Evolutionary conservation across 2,113 vertebrate species (phyloP), one percentile per base, ranked within the genome.

Genomic region (Menidia beryllina): DNA sequence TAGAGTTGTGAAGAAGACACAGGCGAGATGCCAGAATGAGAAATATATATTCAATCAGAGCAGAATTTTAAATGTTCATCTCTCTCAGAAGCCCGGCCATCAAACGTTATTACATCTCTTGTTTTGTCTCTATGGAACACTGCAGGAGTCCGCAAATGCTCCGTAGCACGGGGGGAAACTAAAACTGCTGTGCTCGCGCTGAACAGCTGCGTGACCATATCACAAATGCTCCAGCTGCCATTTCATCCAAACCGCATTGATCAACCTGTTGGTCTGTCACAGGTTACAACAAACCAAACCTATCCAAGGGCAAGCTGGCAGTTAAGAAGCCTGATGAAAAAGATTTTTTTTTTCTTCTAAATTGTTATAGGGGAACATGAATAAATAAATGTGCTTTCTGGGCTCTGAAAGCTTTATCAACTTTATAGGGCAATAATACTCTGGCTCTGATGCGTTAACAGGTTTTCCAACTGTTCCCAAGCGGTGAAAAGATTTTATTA

Each of bases 401-500:
- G 17, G 2, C 39, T n/a, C 41, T 45, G 41, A 19, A 1, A 45
- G 17, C 41, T 45, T 45, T 45, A 17, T 17, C 3, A n/a, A n/a
- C 41, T 45, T 45, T 45, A 45, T 45, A 7, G 41, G 41, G 17
- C n/a, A 45, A 45, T 45, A 45, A n/a, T 45, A 45, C 17, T 45
- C 15, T 45, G 41, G 41, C 5, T 19, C 41, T 45, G 41, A 45
- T 45, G 13, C 4, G 41, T 45, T 45, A 45, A 45, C 41, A 45
- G 41, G 41, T 45, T 45, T 45, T n/a, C 41, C 41, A 45, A 45
- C 41, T 45, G 41, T 45, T 45, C 41, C 41, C 41, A 45, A 45
- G 41, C 19, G 41, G 41, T 11, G 5, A 45, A 45, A 17, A 17
- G 41, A 45, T 45, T 45, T 45, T 45, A 45, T 45, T 19, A 45